phyloP scores from a whole-genome alignment of 2,113 vertebrate species.

The Podarcis raffonei region DNA sequence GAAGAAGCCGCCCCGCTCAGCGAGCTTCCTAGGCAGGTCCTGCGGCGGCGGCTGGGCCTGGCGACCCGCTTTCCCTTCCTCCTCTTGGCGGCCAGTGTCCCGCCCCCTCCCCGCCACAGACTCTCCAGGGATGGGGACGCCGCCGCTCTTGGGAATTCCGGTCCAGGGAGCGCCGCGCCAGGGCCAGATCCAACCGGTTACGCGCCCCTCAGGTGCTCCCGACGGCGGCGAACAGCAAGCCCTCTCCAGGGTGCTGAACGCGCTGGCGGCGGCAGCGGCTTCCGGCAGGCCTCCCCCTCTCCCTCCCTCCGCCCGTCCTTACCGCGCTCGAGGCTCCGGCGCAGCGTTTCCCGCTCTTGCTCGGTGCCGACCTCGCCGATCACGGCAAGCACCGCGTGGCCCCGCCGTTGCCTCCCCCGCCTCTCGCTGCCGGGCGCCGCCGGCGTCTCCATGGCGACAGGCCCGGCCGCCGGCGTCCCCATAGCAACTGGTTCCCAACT shows the following conservation, averaged over 20 bases:
- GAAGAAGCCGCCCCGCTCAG: no score
- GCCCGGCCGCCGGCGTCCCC: constrained; percentile 82
- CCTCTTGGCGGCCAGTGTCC: no score
- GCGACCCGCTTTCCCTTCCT: not conserved
- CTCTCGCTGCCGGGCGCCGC: constrained; percentile 30
- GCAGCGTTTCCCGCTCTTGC: constrained; percentile 80
- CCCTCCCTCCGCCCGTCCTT: constrained; percentile 52
- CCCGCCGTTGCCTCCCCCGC: constrained; percentile 62
- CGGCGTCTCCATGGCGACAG: constrained; percentile 87
- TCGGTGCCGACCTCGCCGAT: constrained; percentile 84
- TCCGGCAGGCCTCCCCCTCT: not conserved
- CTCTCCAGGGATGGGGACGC: no score
- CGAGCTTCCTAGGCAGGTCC: no score
- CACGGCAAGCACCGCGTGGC: constrained; percentile 86
- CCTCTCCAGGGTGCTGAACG: constrained; percentile 19
- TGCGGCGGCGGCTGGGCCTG: no score
- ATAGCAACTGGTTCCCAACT: constrained; percentile 83
- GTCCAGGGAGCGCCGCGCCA: no score
- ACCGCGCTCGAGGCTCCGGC: constrained; percentile 85
- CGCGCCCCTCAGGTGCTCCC: no score
- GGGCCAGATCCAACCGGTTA: not conserved
- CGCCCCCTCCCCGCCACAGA: no score
- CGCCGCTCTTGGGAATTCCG: not conserved
- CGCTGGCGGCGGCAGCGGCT: not conserved
- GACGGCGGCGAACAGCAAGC: not conserved